Base-by-base conservation (phyloP, 2,113 vertebrate species). In the Abramis brama region DNA sequence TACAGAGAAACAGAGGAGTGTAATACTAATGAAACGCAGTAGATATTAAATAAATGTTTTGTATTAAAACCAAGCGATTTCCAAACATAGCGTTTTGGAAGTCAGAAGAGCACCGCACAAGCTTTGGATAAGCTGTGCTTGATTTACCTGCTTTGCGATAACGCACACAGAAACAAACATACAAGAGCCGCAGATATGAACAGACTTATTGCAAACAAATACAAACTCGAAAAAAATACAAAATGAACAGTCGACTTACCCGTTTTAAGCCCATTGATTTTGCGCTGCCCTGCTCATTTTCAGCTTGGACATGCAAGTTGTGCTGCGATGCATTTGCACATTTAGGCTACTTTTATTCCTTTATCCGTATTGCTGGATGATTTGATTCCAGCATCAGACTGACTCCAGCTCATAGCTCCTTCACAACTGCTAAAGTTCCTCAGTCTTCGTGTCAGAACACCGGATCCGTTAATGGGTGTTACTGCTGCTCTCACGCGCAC, bases 381-480 rank as follows among this genome's bases (percentile, higher is more conserved):
- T 45, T 43, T 79, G n/a, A 43, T 62, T 25, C 77, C 57, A 60
- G 77, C 55, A 59, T 79, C 11, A 36, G 52, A 23, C 17, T 59
- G 78, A 19, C 33, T 45, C 36, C 36, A 45, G 57, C 78, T 62
- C 36, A 25, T 23, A 45, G 59, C 78, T 62, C 77, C 33, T 78
- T 10, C 52, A 79, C 76, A 62, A 79, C 77, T 79, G 36, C 78
- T 80, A 23, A 80, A 80, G 78, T 80, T 80, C 33, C 78, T 64
- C 57, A 78, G 77, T 39, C 75, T 39, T 13, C 55, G 78, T 43
- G 78, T 64, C 57, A 23, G 75, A 74, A 15, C 43, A 43, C 75
- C 19, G 27, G 75, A 78, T 57, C 50, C 57, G 47, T 25, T 78
- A 36, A 62, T 79, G 77, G 77, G 77, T 79, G 77, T 60, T 79